These are phyloP conservation scores for Drosophila nasuta DNA, from an alignment of 1,140 invertebrate species.

Conservation along the genomic window DNA sequence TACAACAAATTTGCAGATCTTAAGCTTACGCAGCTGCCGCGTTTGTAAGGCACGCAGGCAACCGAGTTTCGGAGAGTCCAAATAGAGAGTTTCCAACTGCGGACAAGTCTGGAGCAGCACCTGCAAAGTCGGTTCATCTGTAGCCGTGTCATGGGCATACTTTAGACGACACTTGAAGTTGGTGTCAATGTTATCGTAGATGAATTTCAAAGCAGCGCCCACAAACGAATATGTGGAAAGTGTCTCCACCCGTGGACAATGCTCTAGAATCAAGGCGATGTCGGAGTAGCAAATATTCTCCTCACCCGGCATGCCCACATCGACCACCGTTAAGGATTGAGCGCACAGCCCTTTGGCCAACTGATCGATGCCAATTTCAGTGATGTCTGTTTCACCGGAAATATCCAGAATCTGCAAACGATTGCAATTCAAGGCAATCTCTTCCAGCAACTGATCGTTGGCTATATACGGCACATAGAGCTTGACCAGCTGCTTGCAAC, in stretches of 20 bases:
- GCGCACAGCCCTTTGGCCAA: slow-evolving; percentile 85
- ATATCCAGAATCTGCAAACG: slow-evolving; percentile 87
- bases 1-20: slow-evolving; percentile 87
- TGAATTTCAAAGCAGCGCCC: slow-evolving; percentile 86
- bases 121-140: slow-evolving; percentile 86
- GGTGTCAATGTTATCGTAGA: slow-evolving; percentile 86
- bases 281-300: slow-evolving; percentile 88
- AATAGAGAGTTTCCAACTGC: slow-evolving; percentile 87
- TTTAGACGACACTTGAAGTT: slow-evolving; percentile 87
- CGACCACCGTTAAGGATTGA: slow-evolving; percentile 87
- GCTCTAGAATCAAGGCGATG: slow-evolving; percentile 87
- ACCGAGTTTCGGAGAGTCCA: slow-evolving; percentile 87
- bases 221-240: slow-evolving; percentile 88
- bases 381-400: slow-evolving; percentile 88
- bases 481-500: slow-evolving; percentile 86
- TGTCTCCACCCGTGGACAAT: slow-evolving; percentile 87
- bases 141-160: slow-evolving; percentile 88
- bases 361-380: slow-evolving; percentile 87
- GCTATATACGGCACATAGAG: slow-evolving; percentile 89
- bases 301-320: slow-evolving; percentile 88
- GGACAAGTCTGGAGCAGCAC: slow-evolving; percentile 87
- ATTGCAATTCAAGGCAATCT: slow-evolving; percentile 86
- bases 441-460: slow-evolving; percentile 88
- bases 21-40: slow-evolving; percentile 85
- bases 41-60: slow-evolving; percentile 86